phyloP scores from a whole-genome alignment of 2,113 vertebrate genomes.

The Microcebus tavaratra region DNA sequence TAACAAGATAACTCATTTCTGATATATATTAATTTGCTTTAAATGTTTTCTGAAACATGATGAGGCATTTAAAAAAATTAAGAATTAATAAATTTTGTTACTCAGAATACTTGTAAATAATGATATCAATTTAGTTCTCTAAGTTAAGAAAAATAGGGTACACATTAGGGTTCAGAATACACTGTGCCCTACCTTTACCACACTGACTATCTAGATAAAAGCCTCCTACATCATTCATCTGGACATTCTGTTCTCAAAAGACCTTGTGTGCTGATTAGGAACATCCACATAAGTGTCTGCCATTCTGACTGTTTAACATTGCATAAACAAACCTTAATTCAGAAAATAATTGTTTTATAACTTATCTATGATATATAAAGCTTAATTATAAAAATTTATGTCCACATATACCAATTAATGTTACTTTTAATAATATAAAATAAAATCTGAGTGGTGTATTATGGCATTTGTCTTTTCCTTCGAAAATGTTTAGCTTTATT shows the following conservation, averaged over 20 bases:
- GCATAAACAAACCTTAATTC: not conserved
- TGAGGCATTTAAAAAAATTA: not conserved
- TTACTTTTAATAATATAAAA: conserved; percentile 10
- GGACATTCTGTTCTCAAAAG: not conserved
- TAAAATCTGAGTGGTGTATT: not conserved
- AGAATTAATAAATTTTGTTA: not conserved
- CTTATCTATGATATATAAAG: not conserved
- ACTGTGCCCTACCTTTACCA: not conserved
- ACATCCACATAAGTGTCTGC: not conserved
- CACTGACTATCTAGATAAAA: not conserved
- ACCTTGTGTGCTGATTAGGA: not conserved
- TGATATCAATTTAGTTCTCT: not conserved
- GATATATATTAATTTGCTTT: not conserved
- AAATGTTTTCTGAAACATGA: not conserved
- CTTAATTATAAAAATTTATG: conserved; percentile 8
- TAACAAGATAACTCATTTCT: not conserved
- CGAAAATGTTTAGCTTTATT: not conserved
- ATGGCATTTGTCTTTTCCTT: not conserved
- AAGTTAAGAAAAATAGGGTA: not conserved
- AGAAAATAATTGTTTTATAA: not conserved
- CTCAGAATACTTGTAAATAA: not conserved
- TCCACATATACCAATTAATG: not conserved
- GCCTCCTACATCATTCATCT: not conserved
- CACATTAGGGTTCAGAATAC: not conserved
- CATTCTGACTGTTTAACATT: not conserved